Base-by-base conservation (phyloP, 2,888 invertebrate genomes). In the Campopleginae sp. region DNA sequence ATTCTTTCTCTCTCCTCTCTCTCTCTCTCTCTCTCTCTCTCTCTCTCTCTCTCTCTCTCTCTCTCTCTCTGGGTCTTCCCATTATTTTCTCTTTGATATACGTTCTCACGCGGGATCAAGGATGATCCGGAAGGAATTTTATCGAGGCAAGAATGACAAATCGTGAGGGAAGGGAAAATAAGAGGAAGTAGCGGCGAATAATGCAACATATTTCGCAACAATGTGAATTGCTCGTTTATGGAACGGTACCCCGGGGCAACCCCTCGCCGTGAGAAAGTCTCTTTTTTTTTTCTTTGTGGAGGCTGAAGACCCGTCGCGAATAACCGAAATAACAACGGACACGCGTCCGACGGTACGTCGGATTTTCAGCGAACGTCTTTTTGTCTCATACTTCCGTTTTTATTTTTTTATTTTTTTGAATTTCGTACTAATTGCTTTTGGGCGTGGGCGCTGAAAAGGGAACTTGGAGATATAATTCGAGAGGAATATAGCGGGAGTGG, bases 231-330 rank as follows among this genome's bases (percentile, higher is more conserved):
- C 58, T 58, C 27, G 58, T 58, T 54, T 58, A 14, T 58, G 14
- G 27, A 58, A 58, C 58, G 58, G 58, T 58, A 58, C 27, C 12
- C 19, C 38, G 38, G 58, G 27, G 58, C 58, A 58, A 58, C 58
- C 58, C 27, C 58, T 58, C 12, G 27, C 58, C 58, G 58, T 58
- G 58, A 58, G 58, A 58, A 58, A 58, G 27, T 54, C 27, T 54
- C 23, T 54, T 3, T 54, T 27, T 54, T 27, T 23, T n/a, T 54
- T 54, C 54, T 23, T 54, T 8, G 23, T 27, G 54, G 12, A 54
- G 4, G 58, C 10, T 58, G 27, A 14, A 58, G 6, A 14, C 58
- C 14, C 58, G 58, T 58, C 58, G 58, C 27, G 12, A 58, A 58
- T 58, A 27, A 12, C 58, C 58, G 27, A 58, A 58, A 58, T 58